phyloP scores from a whole-genome alignment of 2,797 vertebrate genomes.

The Acrossocheilus fasciatus region DNA sequence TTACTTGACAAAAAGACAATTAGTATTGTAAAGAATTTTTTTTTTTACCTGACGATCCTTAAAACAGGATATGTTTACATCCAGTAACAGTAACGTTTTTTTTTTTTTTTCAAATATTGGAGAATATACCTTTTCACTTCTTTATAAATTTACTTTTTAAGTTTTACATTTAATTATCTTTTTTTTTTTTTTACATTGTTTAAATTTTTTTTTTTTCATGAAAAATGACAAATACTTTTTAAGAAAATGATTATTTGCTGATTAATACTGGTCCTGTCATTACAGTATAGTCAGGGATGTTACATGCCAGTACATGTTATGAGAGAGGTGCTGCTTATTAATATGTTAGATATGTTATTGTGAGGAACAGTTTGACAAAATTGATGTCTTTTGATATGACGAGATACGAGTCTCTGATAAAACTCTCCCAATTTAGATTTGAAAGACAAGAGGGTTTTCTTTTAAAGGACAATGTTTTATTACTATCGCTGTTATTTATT shows the following conservation, averaged over 20 bases:
- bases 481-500: conserved; percentile 30
- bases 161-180: background rate
- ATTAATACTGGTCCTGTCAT: background rate
- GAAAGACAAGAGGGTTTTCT: background rate
- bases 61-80: background rate
- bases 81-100: background rate
- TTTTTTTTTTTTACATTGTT: background rate
- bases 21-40: background rate
- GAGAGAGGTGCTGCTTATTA: background rate
- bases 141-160: background rate
- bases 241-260: conserved; percentile 3
- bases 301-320: conserved; percentile 7
- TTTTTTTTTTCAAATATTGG: background rate
- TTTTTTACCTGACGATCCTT: background rate
- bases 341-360: background rate
- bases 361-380: background rate
- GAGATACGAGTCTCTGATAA: background rate
- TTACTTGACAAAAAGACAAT: background rate
- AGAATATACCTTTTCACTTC: background rate
- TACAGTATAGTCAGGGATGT: background rate
- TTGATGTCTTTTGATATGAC: background rate
- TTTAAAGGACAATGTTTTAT: background rate
- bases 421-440: background rate
- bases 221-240: background rate
- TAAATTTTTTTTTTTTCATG: background rate